Base-by-base conservation (phyloP, 2,797 vertebrate species). In the Sarcoramphus papa region DNA sequence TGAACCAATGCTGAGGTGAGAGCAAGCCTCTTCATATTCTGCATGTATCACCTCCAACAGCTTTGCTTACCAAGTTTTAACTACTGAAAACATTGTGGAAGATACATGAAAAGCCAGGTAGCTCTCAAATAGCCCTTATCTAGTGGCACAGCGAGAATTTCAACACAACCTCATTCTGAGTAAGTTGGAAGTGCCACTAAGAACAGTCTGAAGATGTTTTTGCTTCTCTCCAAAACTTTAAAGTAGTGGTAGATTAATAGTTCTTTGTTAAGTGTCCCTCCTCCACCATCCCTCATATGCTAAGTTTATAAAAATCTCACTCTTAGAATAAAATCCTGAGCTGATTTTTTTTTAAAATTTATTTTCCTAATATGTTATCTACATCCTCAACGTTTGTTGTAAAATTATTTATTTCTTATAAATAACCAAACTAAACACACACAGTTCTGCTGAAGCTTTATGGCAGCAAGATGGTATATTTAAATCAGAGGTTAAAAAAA, bases 401-500 rank as follows among this genome's bases (percentile, higher is more conserved):
- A 69, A 91, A 94, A 86, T 92, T 89, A 56, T 30, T 80, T 45
- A 89, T 86, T 90, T n/a, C 73, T 48, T 73, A 57, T 53, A 91
- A 67, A 87, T 88, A 94, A 93, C 5, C 8, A 84, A 90, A 54
- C 50, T 78, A 80, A 92, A 91, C 68, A 60, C 28, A n/a, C 30
- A 75, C 6, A 17, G 15, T 74, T 92, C 47, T 96, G 74, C 31
- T 90, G 31, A 93, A 96, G 74, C 48, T 97, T 97, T 97, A 95
- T 76, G 57, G 53, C 67, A 24, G 54, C n/a, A 97, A 87, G 60
- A 93, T 84, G 60, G 56, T 84, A 27, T 96, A 97, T 96, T 97
- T 97, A 98, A 97, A 97, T 97, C 75, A 94, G 95, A 92, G 19
- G 51, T 68, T 78, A 78, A 72, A 92, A 78, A 95, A 97, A 98